phyloP scores from a whole-genome alignment of 2,113 vertebrate genomes.

The Nerophis ophidion region DNA sequence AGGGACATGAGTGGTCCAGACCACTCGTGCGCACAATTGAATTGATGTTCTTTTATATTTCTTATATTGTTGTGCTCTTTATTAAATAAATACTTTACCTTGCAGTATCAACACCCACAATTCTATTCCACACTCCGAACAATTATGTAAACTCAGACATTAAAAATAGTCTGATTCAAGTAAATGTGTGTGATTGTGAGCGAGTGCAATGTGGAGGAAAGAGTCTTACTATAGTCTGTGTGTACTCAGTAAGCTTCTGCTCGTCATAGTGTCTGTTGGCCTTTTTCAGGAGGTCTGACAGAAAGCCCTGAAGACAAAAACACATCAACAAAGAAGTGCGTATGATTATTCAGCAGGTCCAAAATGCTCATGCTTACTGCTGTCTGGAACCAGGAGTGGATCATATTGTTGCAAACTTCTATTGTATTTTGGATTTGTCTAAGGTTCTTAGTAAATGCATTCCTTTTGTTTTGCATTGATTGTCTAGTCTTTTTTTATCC shows the following conservation, averaged over 20 bases:
- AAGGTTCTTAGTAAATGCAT: no score
- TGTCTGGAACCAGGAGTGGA: no score
- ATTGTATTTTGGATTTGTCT: no score
- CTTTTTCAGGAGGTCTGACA: slow-evolving; percentile 93
- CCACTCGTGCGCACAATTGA: slow-evolving; percentile 13
- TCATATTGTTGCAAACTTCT: no score
- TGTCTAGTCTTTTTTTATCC: slow-evolving; percentile 3
- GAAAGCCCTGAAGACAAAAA: slow-evolving; percentile 78
- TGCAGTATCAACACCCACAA: no score
- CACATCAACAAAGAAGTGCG: background rate
- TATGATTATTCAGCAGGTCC: no score
- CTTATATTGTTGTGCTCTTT: background rate
- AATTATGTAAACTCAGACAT: background rate
- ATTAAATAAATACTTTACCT: background rate
- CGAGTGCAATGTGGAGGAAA: background rate
- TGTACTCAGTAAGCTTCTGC: slow-evolving; percentile 92
- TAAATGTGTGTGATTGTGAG: background rate
- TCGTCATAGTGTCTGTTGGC: slow-evolving; percentile 92
- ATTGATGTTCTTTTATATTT: no score
- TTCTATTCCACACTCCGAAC: no score
- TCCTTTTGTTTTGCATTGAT: no score
- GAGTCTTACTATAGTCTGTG: slow-evolving; percentile 88
- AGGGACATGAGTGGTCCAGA: slow-evolving; percentile 34
- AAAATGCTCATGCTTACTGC: no score
- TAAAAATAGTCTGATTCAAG: background rate